Conservation (phyloP, 2,113 vertebrate genomes). For the Pleuronectes platessa region DNA sequence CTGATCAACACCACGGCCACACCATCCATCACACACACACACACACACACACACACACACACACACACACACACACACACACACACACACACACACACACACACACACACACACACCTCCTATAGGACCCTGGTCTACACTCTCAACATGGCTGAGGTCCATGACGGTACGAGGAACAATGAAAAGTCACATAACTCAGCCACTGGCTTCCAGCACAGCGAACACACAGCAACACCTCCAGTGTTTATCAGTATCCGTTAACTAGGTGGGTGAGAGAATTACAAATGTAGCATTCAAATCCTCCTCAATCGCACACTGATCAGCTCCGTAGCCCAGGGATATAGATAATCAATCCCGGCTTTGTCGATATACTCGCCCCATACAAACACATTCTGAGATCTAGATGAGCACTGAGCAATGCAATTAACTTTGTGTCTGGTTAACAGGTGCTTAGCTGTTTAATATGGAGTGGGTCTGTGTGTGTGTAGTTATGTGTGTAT, state of each 20-base stretch:
- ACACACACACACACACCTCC: conserved; percentile 36
- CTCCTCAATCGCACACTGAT: conserved; percentile 68
- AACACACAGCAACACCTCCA: conserved; percentile 46
- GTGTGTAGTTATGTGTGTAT: conserved; percentile 18
- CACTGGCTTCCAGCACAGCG: conserved; percentile 40
- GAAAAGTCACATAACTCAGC: conserved; percentile 55
- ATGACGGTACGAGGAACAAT: conserved; percentile 50
- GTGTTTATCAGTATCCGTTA: conserved; percentile 50
- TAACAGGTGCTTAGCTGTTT: conserved; percentile 78
- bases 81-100: conserved; percentile 42
- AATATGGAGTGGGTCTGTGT: conserved; percentile 65
- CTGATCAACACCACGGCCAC: conserved; percentile 68
- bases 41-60: conserved; percentile 26
- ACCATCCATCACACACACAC: conserved; percentile 64
- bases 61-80: conserved; percentile 44
- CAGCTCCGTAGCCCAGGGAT: conserved; percentile 60
- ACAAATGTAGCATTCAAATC: conserved; percentile 62
- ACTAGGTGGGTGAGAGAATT: conserved; percentile 52
- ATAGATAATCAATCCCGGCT: conserved; percentile 69
- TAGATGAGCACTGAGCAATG: conserved; percentile 60
- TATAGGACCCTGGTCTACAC: conserved; percentile 27
- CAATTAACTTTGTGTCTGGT: conserved; percentile 77
- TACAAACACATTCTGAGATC: conserved; percentile 11
- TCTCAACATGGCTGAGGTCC: conserved; percentile 38
- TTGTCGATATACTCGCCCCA: conserved; percentile 53